A percentile compares a stretch with the other conserved stretches of the same genome.
Conservation (phyloP, 2,797 vertebrate genomes). For the Protonibea diacanthus region DNA sequence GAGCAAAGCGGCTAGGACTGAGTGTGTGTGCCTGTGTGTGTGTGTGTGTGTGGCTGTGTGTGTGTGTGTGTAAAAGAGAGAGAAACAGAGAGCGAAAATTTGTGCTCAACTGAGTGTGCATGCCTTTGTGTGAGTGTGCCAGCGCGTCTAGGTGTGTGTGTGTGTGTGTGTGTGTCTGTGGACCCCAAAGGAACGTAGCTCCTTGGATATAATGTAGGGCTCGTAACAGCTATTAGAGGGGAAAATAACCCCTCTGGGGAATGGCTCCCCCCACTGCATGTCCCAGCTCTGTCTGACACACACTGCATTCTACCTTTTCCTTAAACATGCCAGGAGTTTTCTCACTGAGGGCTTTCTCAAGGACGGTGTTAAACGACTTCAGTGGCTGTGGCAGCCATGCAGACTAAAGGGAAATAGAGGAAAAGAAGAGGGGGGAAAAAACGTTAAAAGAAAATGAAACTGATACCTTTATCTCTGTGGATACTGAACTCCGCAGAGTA, state of each 20-base stretch:
- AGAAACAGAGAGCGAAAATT: slow-evolving; percentile 76
- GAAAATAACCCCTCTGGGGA: slow-evolving; percentile 98
- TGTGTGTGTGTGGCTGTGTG: slow-evolving; percentile 45
- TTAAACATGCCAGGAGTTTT: slow-evolving; percentile 99
- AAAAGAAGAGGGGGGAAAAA: slow-evolving; percentile 41
- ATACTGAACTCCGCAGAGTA: slow-evolving; percentile 78
- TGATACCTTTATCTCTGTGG: slow-evolving; percentile 83
- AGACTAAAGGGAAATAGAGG: slow-evolving; percentile 80
- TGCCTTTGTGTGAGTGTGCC: slow-evolving; percentile 73
- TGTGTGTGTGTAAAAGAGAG: slow-evolving; percentile 69
- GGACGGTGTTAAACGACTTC: slow-evolving; percentile 99
- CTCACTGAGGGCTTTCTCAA: slow-evolving; percentile 98
- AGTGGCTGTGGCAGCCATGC: slow-evolving; percentile 90
- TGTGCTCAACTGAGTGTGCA: slow-evolving; percentile 80
- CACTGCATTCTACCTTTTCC: slow-evolving; percentile 96
- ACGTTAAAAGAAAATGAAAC: slow-evolving; percentile 77
- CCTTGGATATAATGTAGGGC: slow-evolving; percentile 99
- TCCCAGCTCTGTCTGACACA: slow-evolving; percentile 93
- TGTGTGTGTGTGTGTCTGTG: slow-evolving; percentile 67
- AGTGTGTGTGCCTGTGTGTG: slow-evolving; percentile 53
- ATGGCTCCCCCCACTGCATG: slow-evolving; percentile 74
- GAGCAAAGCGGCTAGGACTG: slow-evolving; percentile 86
- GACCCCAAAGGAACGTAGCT: slow-evolving; percentile 99
- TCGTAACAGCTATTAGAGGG: slow-evolving; percentile 99
- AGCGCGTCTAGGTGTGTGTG: slow-evolving; percentile 60